These are phyloP conservation scores for Philereme transversata DNA, from an alignment of 2,888 invertebrate species.

Conservation along the genomic window DNA sequence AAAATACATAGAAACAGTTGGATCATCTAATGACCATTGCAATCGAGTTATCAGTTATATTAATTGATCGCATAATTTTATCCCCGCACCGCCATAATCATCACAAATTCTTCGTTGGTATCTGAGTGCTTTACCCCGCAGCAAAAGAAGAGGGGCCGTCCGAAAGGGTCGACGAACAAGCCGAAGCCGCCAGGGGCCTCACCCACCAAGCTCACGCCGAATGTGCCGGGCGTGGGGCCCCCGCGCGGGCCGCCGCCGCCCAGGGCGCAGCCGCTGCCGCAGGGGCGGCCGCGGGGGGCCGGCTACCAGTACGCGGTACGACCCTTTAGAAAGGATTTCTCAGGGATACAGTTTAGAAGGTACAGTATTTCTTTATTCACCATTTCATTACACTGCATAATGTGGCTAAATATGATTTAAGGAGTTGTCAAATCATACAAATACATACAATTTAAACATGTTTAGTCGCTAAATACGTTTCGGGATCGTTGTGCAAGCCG, in stretches of 20 bases:
- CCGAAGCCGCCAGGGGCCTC: slow-evolving; percentile 59
- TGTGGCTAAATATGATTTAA: no score
- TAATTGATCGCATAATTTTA: background rate
- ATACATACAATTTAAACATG: no score
- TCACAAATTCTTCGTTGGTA: slow-evolving; percentile 27
- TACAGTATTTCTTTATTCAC: no score
- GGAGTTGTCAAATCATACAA: no score
- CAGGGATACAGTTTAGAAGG: slow-evolving; percentile 80
- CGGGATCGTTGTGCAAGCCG: no score
- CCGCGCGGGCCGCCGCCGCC: slow-evolving; percentile 43
- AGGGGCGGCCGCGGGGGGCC: slow-evolving; percentile 59
- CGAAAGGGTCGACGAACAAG: slow-evolving; percentile 81
- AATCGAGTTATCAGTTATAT: no score
- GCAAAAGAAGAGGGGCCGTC: slow-evolving; percentile 79
- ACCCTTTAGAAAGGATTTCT: slow-evolving; percentile 80
- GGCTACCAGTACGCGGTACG: slow-evolving; percentile 75
- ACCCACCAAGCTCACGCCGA: slow-evolving; percentile 34
- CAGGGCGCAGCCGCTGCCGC: slow-evolving; percentile 47
- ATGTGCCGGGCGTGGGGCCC: slow-evolving; percentile 39
- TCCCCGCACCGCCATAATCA: slow-evolving; percentile 4
- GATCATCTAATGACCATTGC: no score
- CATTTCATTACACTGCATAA: no score
- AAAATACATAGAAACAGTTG: no score
- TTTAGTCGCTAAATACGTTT: no score
- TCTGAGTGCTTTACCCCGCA: slow-evolving; percentile 41